A percentile compares a stretch with the other conserved stretches of the same genome.
phyloP scores from a whole-genome alignment of 2,113 vertebrate genomes.

The Anhinga rufa region DNA sequence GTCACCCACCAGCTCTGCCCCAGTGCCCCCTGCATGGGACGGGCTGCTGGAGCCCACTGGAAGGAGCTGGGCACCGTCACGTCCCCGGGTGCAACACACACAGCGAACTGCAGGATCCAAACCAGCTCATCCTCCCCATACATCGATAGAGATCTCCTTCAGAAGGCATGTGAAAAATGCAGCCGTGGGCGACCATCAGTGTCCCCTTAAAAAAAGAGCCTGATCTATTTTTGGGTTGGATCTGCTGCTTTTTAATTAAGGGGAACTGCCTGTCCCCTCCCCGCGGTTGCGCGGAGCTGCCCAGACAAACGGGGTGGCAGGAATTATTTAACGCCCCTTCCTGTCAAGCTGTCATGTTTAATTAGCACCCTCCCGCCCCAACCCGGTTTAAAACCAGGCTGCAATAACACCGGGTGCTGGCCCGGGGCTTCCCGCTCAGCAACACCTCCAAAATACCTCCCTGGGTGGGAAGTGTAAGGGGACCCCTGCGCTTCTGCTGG shows the following conservation, averaged over 20 bases:
- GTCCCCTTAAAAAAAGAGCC: background rate
- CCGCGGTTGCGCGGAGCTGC: accelerated
- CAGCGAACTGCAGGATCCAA: background rate
- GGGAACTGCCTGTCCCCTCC: background rate
- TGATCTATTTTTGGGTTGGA: background rate
- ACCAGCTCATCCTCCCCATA: background rate
- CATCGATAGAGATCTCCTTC: background rate
- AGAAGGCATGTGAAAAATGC: background rate
- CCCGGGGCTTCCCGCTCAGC: background rate
- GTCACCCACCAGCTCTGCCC: background rate
- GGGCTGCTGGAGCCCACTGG: background rate
- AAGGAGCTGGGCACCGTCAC: background rate
- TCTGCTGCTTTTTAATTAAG: background rate
- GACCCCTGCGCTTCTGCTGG: background rate
- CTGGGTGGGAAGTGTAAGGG: background rate
- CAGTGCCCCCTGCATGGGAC: accelerated
- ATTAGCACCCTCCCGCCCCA: background rate
- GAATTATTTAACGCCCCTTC: background rate
- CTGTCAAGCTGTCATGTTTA: conserved; percentile 10
- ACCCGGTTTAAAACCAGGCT: background rate
- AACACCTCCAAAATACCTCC: background rate
- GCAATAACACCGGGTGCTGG: background rate
- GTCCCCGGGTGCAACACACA: background rate
- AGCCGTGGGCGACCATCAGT: background rate
- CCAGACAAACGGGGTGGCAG: background rate